Percentiles rank a stretch among this genome's conserved stretches.
These are phyloP conservation scores for Nowickia ferox DNA, from an alignment of 2,888 invertebrate genomes.

Conservation along the genomic window DNA sequence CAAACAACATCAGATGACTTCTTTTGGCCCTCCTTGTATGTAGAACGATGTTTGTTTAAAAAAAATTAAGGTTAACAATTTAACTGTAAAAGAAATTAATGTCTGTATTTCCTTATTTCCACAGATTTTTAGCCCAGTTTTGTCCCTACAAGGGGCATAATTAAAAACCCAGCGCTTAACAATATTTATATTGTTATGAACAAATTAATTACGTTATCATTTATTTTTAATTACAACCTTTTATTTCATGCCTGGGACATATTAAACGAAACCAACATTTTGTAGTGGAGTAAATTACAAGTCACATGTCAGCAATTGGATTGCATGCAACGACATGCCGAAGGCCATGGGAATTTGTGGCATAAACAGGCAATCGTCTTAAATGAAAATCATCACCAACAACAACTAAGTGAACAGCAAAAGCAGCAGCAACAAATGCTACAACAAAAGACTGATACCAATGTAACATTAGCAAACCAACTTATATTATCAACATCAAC, in stretches of 20 bases:
- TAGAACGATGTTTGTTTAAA: too few relatives aligned
- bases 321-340: conserved; percentile 83
- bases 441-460: conserved; percentile 73
- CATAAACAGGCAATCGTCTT: conserved; percentile 82
- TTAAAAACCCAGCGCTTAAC: not conserved
- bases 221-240: conserved; percentile 59
- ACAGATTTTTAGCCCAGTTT: too few relatives aligned
- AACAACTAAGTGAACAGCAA: conserved; percentile 72
- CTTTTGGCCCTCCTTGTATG: too few relatives aligned
- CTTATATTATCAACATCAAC: conserved; percentile 62
- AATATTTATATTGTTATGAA: not conserved
- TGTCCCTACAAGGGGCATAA: too few relatives aligned
- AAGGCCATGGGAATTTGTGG: conserved; percentile 83
- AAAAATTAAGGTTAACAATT: too few relatives aligned
- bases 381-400: conserved; percentile 80
- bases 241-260: conserved; percentile 50
- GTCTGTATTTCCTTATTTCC: too few relatives aligned
- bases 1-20: too few relatives aligned
- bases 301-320: conserved; percentile 83
- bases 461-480: conserved; percentile 67
- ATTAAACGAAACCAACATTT: conserved; percentile 54
- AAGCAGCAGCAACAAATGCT: conserved; percentile 70
- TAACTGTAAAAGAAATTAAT: too few relatives aligned
- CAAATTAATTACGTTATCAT: not conserved
- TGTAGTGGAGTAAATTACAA: conserved; percentile 82